phyloP scores from a whole-genome alignment of 2,113 vertebrate species.

The Melanostigma gelatinosum region DNA sequence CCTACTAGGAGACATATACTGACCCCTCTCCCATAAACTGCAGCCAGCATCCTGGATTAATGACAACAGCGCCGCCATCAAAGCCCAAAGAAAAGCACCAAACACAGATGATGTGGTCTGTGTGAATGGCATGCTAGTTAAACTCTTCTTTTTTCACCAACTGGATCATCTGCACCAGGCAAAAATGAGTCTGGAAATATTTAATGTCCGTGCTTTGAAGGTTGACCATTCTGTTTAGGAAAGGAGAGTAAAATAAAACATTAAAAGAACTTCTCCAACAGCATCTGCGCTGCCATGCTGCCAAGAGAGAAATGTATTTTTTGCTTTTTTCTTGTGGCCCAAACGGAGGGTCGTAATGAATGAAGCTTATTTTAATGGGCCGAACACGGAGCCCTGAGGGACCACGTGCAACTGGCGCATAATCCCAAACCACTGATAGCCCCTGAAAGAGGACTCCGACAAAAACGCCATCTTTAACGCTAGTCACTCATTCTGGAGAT shows the following conservation, averaged over 20 bases:
- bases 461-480: slow-evolving; percentile 39
- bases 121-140: slow-evolving; percentile 37
- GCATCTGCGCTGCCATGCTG: slow-evolving; percentile 57
- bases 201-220: slow-evolving; percentile 69
- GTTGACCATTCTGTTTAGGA: slow-evolving; percentile 51
- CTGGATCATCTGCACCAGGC: slow-evolving; percentile 48
- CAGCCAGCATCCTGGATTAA: slow-evolving; percentile 59
- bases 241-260: slow-evolving; percentile 30
- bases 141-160: slow-evolving; percentile 40
- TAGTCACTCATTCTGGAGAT: slow-evolving; percentile 34
- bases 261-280: slow-evolving; percentile 56
- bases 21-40: slow-evolving; percentile 60
- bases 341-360: slow-evolving; percentile 59
- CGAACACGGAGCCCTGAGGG: slow-evolving; percentile 62
- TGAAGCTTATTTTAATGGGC: slow-evolving; percentile 63
- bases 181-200: slow-evolving; percentile 22
- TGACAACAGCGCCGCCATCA: slow-evolving; percentile 55
- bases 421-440: slow-evolving; percentile 45
- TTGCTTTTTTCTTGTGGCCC: slow-evolving; percentile 59
- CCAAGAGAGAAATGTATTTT: slow-evolving; percentile 42
- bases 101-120: slow-evolving; percentile 63
- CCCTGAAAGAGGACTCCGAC: slow-evolving; percentile 2
- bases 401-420: slow-evolving; percentile 54
- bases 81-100: slow-evolving; percentile 38
- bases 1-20: slow-evolving; percentile 47